Conservation (phyloP, 2,113 vertebrate genomes). For the Nettapus auritus region DNA sequence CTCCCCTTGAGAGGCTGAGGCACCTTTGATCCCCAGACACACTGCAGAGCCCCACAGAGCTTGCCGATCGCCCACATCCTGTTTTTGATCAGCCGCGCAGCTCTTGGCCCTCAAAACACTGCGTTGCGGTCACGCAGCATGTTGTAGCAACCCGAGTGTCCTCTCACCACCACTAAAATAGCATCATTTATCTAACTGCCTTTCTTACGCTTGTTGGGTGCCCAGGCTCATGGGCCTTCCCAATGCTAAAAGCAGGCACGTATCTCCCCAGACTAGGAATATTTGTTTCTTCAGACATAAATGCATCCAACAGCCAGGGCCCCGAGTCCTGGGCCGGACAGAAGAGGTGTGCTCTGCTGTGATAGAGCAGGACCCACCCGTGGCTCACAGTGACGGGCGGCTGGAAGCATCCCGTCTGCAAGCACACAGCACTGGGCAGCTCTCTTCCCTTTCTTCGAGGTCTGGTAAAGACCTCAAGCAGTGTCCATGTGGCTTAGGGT, state of each 20-base stretch:
- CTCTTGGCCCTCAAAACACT: background rate
- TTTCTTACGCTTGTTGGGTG: background rate
- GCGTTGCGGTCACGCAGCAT: background rate
- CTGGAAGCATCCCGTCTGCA: background rate
- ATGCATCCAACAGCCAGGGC: background rate
- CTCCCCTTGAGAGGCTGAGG: background rate
- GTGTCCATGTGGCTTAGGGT: no score
- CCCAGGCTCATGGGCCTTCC: background rate
- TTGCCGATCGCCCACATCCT: slow-evolving; percentile 71
- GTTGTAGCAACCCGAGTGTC: accelerated
- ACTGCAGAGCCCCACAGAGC: background rate
- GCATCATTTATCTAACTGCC: accelerated
- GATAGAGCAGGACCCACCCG: accelerated
- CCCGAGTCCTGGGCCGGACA: background rate
- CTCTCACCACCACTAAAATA: background rate
- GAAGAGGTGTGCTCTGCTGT: background rate
- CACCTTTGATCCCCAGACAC: background rate
- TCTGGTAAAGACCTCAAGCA: background rate
- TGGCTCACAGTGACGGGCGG: background rate
- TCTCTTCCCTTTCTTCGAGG: no score
- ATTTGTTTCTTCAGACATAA: background rate
- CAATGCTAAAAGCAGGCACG: accelerated
- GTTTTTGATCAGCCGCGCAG: slow-evolving; percentile 42
- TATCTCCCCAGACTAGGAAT: background rate
- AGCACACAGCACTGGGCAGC: background rate